phyloP scores from a whole-genome alignment of 2,888 invertebrate genomes.

The Leptinotarsa haldemani region DNA sequence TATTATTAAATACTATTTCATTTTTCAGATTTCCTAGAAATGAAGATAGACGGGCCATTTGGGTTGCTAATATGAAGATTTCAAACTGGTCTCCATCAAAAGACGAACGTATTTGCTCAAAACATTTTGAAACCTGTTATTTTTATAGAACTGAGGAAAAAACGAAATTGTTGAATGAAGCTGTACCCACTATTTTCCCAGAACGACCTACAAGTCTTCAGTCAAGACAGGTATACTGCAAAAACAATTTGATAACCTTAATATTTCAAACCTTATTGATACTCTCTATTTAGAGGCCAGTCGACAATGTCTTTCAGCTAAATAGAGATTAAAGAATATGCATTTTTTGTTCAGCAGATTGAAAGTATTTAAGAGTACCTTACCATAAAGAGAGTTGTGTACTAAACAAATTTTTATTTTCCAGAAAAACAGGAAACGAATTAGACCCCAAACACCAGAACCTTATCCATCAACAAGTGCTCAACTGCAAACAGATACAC shows the following conservation, averaged over 20 bases:
- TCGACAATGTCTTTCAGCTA: background rate
- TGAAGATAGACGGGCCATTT: background rate
- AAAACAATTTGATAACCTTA: slow-evolving; percentile 1
- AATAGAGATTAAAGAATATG: background rate
- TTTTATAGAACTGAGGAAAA: slow-evolving; percentile 33
- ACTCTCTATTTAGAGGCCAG: background rate
- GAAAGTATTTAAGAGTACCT: background rate
- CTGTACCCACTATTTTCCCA: slow-evolving; percentile 31
- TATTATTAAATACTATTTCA: background rate
- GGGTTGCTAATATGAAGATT: background rate
- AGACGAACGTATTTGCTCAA: slow-evolving; percentile 33
- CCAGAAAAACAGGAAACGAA: background rate
- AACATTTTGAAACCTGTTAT: slow-evolving; percentile 31
- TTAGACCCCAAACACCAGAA: background rate
- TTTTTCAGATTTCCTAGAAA: background rate
- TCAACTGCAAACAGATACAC: background rate
- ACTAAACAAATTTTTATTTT: background rate
- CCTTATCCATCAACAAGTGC: background rate
- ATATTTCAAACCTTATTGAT: slow-evolving; percentile 1
- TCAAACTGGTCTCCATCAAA: slow-evolving; percentile 21
- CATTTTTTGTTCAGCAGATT: background rate
- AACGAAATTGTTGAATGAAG: slow-evolving; percentile 26
- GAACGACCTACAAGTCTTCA: slow-evolving; percentile 24
- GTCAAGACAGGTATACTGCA: background rate
- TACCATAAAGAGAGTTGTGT: background rate